phyloP scores from a whole-genome alignment of 2,888 invertebrate species.

The Ophion ellenae region DNA sequence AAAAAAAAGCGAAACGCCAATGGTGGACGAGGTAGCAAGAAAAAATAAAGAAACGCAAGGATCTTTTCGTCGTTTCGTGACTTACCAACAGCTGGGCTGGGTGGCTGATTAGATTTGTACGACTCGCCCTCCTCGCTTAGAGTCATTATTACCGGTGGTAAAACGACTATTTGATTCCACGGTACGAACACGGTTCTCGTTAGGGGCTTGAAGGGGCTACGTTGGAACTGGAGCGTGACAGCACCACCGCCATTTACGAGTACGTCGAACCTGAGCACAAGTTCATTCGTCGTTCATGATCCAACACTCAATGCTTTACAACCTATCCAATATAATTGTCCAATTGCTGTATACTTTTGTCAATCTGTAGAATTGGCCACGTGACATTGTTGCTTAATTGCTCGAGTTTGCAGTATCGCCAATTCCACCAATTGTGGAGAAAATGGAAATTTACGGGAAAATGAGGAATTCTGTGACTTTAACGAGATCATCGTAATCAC shows the following conservation, averaged over 20 bases:
- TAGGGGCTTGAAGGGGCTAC: constrained; percentile 95
- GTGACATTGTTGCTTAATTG: neutral
- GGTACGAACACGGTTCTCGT: constrained; percentile 97
- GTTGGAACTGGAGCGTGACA: constrained; percentile 97
- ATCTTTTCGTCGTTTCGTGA: constrained; percentile 58
- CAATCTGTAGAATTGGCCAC: neutral
- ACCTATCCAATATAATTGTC: neutral
- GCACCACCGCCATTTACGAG: constrained; percentile 99
- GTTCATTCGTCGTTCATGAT: neutral
- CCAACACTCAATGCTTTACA: neutral
- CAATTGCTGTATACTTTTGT: neutral
- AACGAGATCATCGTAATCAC: too few species aligned
- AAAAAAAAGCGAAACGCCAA: neutral
- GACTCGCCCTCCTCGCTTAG: constrained; percentile 88
- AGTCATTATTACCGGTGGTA: constrained; percentile 95
- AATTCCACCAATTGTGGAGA: neutral
- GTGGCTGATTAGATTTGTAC: constrained; percentile 80
- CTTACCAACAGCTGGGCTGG: constrained; percentile 83
- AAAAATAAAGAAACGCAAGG: constrained; percentile 40
- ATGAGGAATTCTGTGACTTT: neutral
- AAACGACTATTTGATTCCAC: constrained; percentile 98
- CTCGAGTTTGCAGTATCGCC: neutral
- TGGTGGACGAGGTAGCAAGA: neutral
- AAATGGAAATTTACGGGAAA: neutral
- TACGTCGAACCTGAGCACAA: constrained; percentile 93